These are phyloP conservation scores for Tetrapedia diversipes DNA, from an alignment of 2,888 invertebrate species.

Conservation along the genomic window DNA sequence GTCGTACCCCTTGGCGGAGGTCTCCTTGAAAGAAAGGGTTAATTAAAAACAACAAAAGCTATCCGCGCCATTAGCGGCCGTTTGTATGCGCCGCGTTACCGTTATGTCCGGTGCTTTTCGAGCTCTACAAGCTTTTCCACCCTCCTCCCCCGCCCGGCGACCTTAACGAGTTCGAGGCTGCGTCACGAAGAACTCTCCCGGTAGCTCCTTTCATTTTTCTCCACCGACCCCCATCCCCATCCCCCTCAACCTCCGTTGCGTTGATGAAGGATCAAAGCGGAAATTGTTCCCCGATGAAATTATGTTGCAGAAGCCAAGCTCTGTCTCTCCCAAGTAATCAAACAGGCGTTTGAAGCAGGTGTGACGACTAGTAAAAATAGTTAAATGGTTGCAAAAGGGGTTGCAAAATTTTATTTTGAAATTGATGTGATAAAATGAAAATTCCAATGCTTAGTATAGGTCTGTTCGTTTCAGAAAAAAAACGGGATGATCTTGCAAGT, in stretches of 20 bases:
- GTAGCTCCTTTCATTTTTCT: slow-evolving; percentile 35
- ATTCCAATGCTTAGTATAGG: too few relatives aligned
- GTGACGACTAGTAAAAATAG: too few relatives aligned
- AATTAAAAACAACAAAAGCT: slow-evolving; percentile 83
- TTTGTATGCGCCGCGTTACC: slow-evolving; percentile 82
- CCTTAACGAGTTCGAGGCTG: slow-evolving; percentile 70
- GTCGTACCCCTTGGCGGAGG: slow-evolving; percentile 76
- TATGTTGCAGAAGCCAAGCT: neutral
- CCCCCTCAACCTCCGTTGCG: neutral
- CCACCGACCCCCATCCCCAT: neutral
- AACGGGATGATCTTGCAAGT: too few relatives aligned
- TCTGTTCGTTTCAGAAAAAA: too few relatives aligned
- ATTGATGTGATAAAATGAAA: too few relatives aligned
- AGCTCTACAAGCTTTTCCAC: slow-evolving; percentile 37
- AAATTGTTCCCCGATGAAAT: slow-evolving; percentile 57
- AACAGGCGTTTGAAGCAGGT: too few relatives aligned
- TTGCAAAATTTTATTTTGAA: too few relatives aligned
- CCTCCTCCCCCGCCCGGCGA: slow-evolving; percentile 46
- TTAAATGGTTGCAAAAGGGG: too few relatives aligned
- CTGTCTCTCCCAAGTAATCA: too few relatives aligned
- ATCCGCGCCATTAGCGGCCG: slow-evolving; percentile 82
- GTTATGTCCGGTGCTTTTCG: slow-evolving; percentile 76
- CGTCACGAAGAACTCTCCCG: slow-evolving; percentile 52
- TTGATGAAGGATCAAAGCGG: slow-evolving; percentile 51
- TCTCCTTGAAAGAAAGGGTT: slow-evolving; percentile 82